Base-by-base conservation (phyloP, 2,888 invertebrate species). In the Rhagonycha lutea region DNA sequence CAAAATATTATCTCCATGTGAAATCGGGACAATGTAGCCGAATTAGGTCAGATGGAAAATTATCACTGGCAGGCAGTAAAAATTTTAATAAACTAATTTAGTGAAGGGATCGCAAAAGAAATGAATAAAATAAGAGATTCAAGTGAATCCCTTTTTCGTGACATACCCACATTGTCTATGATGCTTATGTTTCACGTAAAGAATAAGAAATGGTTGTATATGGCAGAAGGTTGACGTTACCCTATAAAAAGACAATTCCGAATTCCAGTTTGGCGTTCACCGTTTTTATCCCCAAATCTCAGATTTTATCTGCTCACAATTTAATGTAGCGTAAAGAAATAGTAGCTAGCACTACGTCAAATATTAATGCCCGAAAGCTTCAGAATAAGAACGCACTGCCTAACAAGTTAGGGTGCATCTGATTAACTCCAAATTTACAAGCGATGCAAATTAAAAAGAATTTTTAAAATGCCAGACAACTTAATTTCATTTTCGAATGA, bases 201-300 rank as follows among this genome's bases (percentile, higher is more conserved):
- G 72, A 61, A 75, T 76, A 76, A 77, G 72, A 72, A 68, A 73
- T 73, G 70, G 68, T 68, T 70, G 69, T 63, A 68, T 71, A 74
- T 73, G 68, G 77, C 65, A 69, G 73, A 61, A 71, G 69, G 72
- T 47, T 70, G 67, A 72, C 63, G 72, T 67, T 69, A 67, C 72
- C 74, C 77, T 75, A 77, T 77, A 75, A 77, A 77, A 77, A 77
- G 77, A 77, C 77, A 77, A 77, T 77, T 73, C 75, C 62, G 70
- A 73, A 73, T 77, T 77, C 70, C 74, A 74, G 74, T 75, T 77
- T 72, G 63, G 74, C 74, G 70, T 77, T 75, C 65, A 73, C 70
- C 72, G 74, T 77, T 75, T 77, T 77, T 77, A 77, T 77, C 70
- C 73, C 69, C 62, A 70, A 77, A 77, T 75, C 77, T 77, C 68